Conservation (phyloP, 2,797 vertebrate species). For the Nasua narica region DNA sequence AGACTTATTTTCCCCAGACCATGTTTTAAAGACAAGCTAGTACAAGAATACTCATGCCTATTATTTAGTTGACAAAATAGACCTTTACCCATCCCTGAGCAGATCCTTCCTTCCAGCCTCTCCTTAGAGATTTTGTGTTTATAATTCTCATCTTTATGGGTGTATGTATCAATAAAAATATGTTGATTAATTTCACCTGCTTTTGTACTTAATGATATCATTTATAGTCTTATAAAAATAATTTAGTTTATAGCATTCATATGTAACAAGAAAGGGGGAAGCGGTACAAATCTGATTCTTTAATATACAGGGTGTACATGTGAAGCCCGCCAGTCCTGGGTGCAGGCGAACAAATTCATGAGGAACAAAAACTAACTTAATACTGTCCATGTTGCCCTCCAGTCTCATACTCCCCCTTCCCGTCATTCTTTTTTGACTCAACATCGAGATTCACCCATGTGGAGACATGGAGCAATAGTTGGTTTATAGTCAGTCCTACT, state of each 20-base stretch:
- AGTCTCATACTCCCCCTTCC: rapidly evolving
- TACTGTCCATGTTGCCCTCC: neutral
- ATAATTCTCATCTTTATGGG: neutral
- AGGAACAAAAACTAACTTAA: neutral
- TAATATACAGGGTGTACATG: constrained; percentile 51
- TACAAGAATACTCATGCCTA: neutral
- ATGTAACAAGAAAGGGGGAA: constrained; percentile 69
- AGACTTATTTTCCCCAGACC: neutral
- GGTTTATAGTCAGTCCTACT: neutral
- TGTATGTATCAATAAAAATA: neutral
- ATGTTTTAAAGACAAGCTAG: neutral
- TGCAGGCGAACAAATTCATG: constrained; percentile 30
- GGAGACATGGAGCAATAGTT: neutral
- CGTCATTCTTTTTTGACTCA: neutral
- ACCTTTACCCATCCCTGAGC: neutral
- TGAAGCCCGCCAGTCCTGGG: constrained; percentile 39
- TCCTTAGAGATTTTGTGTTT: neutral
- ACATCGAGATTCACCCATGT: neutral
- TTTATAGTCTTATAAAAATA: constrained; percentile 61
- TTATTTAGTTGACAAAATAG: neutral
- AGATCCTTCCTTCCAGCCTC: neutral
- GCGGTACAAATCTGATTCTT: constrained; percentile 71
- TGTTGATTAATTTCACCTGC: neutral
- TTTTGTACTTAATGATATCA: neutral
- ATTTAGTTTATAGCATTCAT: constrained; percentile 77